Base-by-base conservation (phyloP, 2,888 invertebrate genomes). In the Stegana nigrithorax region DNA sequence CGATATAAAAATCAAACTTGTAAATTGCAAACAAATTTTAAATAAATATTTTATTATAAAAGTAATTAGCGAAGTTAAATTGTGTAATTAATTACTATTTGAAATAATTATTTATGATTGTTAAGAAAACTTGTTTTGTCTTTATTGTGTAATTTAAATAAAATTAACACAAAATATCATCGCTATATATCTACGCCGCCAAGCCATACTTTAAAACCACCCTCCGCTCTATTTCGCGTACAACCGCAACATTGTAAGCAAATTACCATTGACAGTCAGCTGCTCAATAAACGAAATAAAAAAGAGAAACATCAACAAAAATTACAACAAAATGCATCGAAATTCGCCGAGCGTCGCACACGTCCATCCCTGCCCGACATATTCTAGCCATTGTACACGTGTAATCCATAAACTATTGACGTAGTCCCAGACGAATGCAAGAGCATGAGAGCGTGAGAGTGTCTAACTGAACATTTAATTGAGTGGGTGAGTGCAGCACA, bases 361-460 rank as follows among this genome's bases (percentile, higher is more conserved):
- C 23, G 23, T 21, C n/a, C 23, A 19, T n/a, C 17, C 39, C 39
- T n/a, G 39, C 39, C 39, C 39, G 14, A 39, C 6, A 21, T 36
- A 55, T 19, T 21, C 36, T 6, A 36, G n/a, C 12, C 14, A 36
- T 26, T 19, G 27, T 59, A 62, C 78, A 75, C 75, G 78, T 78
- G 76, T 72, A 72, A 67, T 67, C 71, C 76, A 78, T 78, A 75
- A 73, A 72, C 64, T 62, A 63, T 73, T 73, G 73, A 73, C 69
- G 67, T 68, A 70, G 64, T 67, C 66, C 63, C 66, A 61, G 39
- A 39, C 2, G 19, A 14, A 1, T 4, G 51, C 19, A 17, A 51
- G 14, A 21, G 50, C 32, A 14, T 6, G 12, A 4, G 7, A 23
- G 19, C 21, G 12, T 14, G 53, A n/a, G 32, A 36, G 53, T 36